Percentiles rank a stretch among this genome's conserved stretches.
phyloP scores from a whole-genome alignment of 2,113 vertebrate genomes.

The Addax nasomaculatus region DNA sequence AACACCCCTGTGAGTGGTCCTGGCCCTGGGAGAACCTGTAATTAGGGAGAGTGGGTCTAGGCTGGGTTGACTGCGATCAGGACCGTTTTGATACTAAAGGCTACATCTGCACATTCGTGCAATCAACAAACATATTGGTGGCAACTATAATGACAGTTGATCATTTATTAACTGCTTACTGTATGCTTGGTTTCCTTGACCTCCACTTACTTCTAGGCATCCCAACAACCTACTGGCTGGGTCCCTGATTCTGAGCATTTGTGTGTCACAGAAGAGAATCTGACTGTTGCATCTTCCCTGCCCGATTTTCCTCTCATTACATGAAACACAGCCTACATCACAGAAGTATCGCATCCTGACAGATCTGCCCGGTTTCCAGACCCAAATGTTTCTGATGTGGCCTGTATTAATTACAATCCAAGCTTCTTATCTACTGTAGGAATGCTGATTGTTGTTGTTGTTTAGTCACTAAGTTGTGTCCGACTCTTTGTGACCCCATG shows the following conservation, averaged over 20 bases:
- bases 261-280: background rate
- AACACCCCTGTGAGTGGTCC: background rate
- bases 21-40: background rate
- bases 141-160: background rate
- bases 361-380: background rate
- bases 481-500: background rate
- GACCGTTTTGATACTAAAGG: background rate
- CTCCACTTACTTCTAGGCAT: background rate
- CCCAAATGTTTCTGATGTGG: background rate
- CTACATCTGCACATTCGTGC: background rate
- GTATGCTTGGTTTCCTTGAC: background rate
- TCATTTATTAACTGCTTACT: background rate
- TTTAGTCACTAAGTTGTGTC: background rate
- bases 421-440: background rate
- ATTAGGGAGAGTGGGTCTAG: background rate
- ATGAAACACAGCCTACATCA: background rate
- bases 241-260: background rate
- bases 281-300: background rate
- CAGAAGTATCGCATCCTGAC: background rate
- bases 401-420: background rate
- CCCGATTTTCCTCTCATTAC: background rate
- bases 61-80: background rate
- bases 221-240: background rate
- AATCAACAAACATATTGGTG: background rate
- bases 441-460: background rate